Conservation (phyloP, 2,113 vertebrate species). For the Petrocephalus zakoni region DNA sequence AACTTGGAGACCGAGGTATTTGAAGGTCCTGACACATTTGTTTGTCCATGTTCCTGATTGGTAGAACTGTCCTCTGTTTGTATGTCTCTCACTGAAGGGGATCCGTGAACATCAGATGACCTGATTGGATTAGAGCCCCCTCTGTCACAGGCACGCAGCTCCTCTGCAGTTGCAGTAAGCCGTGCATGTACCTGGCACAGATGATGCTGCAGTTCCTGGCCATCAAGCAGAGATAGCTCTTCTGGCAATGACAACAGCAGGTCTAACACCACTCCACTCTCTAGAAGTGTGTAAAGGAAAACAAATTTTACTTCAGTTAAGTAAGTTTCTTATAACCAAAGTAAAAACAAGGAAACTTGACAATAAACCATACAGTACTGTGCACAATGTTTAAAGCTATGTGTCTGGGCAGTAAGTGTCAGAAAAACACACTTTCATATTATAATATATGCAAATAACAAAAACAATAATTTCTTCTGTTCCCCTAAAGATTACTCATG, state of each 20-base stretch:
- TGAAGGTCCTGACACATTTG: not conserved
- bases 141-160: not conserved
- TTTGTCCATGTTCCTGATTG: not conserved
- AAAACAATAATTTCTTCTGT: not conserved
- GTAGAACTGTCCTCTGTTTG: not conserved
- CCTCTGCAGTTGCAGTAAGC: slow-evolving; percentile 31
- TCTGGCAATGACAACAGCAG: slow-evolving; percentile 62
- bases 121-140: not conserved
- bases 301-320: not conserved
- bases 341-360: not conserved
- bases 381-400: not conserved
- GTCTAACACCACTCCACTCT: slow-evolving; percentile 59
- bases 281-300: slow-evolving; percentile 34
- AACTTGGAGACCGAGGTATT: not conserved
- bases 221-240: slow-evolving; percentile 53
- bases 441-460: not conserved
- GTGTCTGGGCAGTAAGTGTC: not conserved
- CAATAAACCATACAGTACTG: not conserved
- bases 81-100: not conserved
- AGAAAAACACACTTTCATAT: not conserved
- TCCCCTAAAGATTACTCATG: not conserved
- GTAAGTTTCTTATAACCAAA: not conserved
- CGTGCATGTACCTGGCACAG: slow-evolving; percentile 44
- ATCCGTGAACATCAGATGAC: not conserved
- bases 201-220: slow-evolving; percentile 49